phyloP scores from a whole-genome alignment of 2,797 vertebrate species.

The Phrynocephalus vlangalii region DNA sequence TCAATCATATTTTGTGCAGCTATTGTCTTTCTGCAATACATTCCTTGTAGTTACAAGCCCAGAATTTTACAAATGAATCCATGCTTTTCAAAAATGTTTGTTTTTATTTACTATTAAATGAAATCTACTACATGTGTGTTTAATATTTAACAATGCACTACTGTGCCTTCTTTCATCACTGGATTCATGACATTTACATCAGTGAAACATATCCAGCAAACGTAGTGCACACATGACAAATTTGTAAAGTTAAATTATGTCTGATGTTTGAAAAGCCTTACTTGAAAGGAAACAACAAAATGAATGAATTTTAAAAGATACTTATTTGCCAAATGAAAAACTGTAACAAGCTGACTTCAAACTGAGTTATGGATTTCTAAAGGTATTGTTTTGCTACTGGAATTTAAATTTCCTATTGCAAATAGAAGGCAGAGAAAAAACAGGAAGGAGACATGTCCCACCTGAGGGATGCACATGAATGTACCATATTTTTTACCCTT shows the following conservation, averaged over 20 bases:
- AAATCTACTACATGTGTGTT: conserved; percentile 48
- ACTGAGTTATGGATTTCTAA: not conserved
- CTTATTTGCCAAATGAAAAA: conserved; percentile 47
- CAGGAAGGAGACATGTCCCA: no score
- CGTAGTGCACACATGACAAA: conserved; percentile 52
- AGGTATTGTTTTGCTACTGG: not conserved
- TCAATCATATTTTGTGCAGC: conserved; percentile 47
- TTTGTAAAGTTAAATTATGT: conserved; percentile 55
- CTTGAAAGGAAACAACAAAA: conserved; percentile 52
- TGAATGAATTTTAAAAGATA: conserved; percentile 33
- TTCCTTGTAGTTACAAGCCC: conserved; percentile 43
- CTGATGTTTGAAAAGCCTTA: conserved; percentile 51
- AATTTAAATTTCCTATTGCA: not conserved
- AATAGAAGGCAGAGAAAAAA: not conserved
- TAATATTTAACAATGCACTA: conserved; percentile 52
- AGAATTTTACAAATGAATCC: conserved; percentile 50
- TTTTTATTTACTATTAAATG: conserved; percentile 54
- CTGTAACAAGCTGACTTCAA: conserved; percentile 18
- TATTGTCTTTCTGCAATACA: conserved; percentile 33
- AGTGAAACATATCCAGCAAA: conserved; percentile 52
- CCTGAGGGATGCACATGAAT: no score
- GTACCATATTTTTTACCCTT: no score
- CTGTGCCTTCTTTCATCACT: conserved; percentile 32
- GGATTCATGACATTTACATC: conserved; percentile 52
- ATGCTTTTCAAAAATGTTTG: conserved; percentile 12